Evolutionary conservation across 2,888 invertebrate species (phyloP).

Genomic region (Adineta ricciae): DNA sequence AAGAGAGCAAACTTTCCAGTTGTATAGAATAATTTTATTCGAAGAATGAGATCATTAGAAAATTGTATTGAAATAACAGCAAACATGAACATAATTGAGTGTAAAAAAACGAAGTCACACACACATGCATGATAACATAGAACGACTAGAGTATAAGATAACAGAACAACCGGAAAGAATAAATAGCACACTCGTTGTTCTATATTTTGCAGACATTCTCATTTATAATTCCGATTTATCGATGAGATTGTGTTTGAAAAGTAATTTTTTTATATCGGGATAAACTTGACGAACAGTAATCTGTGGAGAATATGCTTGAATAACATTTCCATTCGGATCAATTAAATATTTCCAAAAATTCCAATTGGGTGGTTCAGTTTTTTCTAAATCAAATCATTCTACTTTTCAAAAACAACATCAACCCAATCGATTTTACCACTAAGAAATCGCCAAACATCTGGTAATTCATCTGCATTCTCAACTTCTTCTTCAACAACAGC

Average conservation of each 20-base stretch:
- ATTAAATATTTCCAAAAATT: conserved; percentile 55
- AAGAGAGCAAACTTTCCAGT: background rate
- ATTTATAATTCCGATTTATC: background rate
- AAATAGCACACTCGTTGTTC: background rate
- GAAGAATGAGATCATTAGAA: background rate
- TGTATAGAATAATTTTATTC: background rate
- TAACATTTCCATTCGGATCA: conserved; percentile 49
- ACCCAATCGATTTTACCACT: background rate
- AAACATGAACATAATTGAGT: background rate
- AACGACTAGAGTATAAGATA: background rate
- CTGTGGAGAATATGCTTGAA: conserved; percentile 37
- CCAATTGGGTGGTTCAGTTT: conserved; percentile 50
- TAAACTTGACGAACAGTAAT: background rate
- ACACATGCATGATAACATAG: background rate
- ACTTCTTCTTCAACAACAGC: conserved; percentile 47
- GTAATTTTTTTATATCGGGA: background rate
- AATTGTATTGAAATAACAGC: background rate
- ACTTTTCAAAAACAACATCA: background rate
- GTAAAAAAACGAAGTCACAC: background rate
- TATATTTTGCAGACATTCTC: background rate
- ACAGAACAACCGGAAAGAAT: background rate
- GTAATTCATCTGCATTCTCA: conserved; percentile 44
- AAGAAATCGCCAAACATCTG: background rate
- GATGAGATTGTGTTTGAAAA: background rate
- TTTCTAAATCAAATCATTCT: conserved; percentile 36